Conservation (phyloP, 2,888 invertebrate genomes). For the Anorthoa munda region DNA sequence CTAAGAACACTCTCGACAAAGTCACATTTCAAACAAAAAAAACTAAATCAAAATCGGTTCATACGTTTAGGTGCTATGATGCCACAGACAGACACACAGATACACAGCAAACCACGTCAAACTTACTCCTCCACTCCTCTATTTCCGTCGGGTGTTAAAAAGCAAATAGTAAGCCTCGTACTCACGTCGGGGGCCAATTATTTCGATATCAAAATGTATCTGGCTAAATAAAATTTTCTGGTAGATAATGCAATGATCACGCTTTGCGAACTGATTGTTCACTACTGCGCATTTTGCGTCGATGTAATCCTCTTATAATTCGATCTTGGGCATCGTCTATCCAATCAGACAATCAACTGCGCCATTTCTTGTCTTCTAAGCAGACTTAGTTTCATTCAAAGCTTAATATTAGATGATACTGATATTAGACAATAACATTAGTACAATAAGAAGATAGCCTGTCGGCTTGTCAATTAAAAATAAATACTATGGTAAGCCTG, state of each 20-base stretch:
- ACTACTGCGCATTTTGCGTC: slow-evolving; percentile 9
- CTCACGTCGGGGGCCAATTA: too few species aligned
- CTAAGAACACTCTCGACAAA: too few species aligned
- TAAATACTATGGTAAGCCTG: too few species aligned
- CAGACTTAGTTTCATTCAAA: slow-evolving; percentile 3
- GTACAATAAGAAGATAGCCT: neutral
- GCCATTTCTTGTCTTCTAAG: neutral
- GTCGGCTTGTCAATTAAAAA: neutral
- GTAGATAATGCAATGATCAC: slow-evolving; percentile 18
- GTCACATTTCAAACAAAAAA: too few species aligned
- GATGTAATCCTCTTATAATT: slow-evolving; percentile 34
- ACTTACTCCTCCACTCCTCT: too few species aligned
- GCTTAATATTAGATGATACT: neutral
- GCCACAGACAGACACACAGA: too few species aligned
- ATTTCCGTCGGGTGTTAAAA: too few species aligned
- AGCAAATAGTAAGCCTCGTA: too few species aligned
- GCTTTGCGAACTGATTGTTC: slow-evolving; percentile 29
- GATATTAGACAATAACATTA: neutral
- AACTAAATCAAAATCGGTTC: too few species aligned
- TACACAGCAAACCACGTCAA: too few species aligned
- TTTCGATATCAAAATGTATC: too few species aligned
- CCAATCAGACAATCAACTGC: slow-evolving; percentile 3
- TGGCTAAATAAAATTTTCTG: neutral
- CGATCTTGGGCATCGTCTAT: neutral
- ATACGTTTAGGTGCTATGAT: too few species aligned